Base-by-base conservation (phyloP, 2,888 invertebrate genomes). In the Marasmarcha lunaedactyla region DNA sequence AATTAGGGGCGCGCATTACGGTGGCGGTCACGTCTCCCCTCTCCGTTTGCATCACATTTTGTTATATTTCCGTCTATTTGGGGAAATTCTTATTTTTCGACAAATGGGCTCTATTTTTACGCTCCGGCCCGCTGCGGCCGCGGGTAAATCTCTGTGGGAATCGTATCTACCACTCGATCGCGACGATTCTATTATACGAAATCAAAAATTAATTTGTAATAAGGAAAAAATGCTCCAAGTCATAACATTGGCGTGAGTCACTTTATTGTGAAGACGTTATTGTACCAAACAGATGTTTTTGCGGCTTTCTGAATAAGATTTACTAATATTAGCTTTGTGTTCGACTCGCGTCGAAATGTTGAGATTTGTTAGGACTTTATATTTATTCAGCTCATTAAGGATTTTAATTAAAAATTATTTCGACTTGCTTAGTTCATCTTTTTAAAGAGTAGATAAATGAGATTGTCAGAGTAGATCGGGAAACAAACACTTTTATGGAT, bases 1-100 rank as follows among this genome's bases (percentile, higher is more conserved):
- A 81, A 83, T 83, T 81, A 83, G 83, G 79, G 81, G 79, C 79
- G 78, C 78, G 69, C 79, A 83, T 83, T 83, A 83, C 78, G 73
- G 72, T 72, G 66, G 74, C 78, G 76, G 73, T 68, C 69, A 77
- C 70, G 77, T 74, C 66, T 77, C 74, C 78, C 83, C 81, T 79
- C 77, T 78, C 74, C 73, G 70, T 71, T 68, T 70, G 65, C 72
- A 53, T 58, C 72, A 71, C 78, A 78, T 81, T 79, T 83, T 81
- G 81, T 81, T 81, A 76, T 79, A 78, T 83, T 81, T 78, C 76
- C 54, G 79, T 83, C 83, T 81, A 79, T 81, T 81, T 81, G 70
- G 78, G 79, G 77, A 81, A 81, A 79, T 52, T 73, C 76, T 76
- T 81, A 81, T 83, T 81, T 83, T 83, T 81, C 83, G 76, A 77